Conservation (phyloP, 2,797 vertebrate species). For the Sebastolobus alascanus region DNA sequence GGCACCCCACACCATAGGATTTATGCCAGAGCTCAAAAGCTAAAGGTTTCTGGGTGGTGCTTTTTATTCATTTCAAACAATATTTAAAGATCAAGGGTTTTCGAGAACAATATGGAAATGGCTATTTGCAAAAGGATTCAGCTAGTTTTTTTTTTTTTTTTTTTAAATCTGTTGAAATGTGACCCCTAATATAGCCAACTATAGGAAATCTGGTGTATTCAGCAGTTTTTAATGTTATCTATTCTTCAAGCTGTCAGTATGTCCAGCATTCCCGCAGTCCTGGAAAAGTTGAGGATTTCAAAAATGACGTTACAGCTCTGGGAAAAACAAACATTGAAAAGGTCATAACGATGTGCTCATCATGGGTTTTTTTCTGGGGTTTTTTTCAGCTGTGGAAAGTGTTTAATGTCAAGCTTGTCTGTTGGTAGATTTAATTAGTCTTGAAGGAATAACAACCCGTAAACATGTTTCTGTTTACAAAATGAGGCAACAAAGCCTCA, state of each 20-base stretch:
- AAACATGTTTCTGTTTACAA: constrained; percentile 57
- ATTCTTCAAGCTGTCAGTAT: constrained; percentile 16
- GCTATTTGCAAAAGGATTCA: constrained; percentile 25
- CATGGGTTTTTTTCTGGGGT: background rate
- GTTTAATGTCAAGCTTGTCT: constrained; percentile 70
- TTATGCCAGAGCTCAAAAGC: constrained; percentile 60
- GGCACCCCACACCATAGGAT: constrained; percentile 54
- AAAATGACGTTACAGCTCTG: constrained; percentile 7
- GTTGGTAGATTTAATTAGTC: constrained; percentile 67
- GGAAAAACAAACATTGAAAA: constrained; percentile 55
- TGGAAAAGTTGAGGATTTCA: constrained; percentile 30
- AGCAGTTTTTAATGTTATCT: constrained; percentile 38
- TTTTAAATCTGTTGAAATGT: background rate
- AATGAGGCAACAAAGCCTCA: constrained; percentile 48
- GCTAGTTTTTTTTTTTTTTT: no score
- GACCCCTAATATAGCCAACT: constrained; percentile 37
- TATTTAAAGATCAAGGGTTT: constrained; percentile 44
- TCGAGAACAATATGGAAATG: constrained; percentile 43
- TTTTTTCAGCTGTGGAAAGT: constrained; percentile 30
- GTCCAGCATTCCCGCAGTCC: constrained; percentile 8
- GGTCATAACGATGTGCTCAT: constrained; percentile 54
- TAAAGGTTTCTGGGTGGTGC: constrained; percentile 37
- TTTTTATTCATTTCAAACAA: constrained; percentile 52
- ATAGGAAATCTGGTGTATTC: constrained; percentile 19
- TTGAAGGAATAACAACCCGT: constrained; percentile 65